A percentile compares a stretch with the other conserved stretches of the same genome.
Conservation (phyloP, 2,797 vertebrate species). For the Fistularia commersonii region DNA sequence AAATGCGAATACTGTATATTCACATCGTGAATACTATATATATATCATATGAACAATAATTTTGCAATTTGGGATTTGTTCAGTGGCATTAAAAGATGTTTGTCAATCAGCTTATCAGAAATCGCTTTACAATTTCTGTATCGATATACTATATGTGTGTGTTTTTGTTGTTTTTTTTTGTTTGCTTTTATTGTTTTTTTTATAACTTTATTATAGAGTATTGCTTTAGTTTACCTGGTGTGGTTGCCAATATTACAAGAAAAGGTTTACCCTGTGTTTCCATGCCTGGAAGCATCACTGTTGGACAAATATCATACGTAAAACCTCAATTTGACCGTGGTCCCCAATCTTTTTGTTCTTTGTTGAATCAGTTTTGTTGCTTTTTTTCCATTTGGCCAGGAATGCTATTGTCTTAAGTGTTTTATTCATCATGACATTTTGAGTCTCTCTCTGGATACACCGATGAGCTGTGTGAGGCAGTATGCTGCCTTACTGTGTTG, state of each 20-base stretch:
- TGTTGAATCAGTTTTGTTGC: conserved; percentile 11
- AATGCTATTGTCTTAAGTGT: conserved; percentile 40
- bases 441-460: conserved; percentile 43
- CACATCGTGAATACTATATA: no score
- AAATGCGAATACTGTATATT: no score
- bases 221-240: conserved; percentile 45
- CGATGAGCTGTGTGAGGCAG: conserved; percentile 36
- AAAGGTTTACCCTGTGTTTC: conserved; percentile 6
- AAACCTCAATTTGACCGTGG: conserved; percentile 21
- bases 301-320: conserved; percentile 29
- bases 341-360: conserved; percentile 16
- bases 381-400: conserved; percentile 17
- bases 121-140: conserved; percentile 27
- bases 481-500: conserved; percentile 5
- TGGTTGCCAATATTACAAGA: conserved; percentile 36
- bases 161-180: no score
- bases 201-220: conserved; percentile 40
- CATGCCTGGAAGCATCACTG: conserved; percentile 20
- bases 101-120: conserved; percentile 52
- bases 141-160: no score
- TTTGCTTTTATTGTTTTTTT: conserved; percentile 49
- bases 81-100: conserved; percentile 51
- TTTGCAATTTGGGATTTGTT: no score
- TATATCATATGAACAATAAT: no score
- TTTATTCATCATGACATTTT: conserved; percentile 58